Evolutionary conservation across 2,113 vertebrate species (phyloP).

Genomic region (Pica pica): DNA sequence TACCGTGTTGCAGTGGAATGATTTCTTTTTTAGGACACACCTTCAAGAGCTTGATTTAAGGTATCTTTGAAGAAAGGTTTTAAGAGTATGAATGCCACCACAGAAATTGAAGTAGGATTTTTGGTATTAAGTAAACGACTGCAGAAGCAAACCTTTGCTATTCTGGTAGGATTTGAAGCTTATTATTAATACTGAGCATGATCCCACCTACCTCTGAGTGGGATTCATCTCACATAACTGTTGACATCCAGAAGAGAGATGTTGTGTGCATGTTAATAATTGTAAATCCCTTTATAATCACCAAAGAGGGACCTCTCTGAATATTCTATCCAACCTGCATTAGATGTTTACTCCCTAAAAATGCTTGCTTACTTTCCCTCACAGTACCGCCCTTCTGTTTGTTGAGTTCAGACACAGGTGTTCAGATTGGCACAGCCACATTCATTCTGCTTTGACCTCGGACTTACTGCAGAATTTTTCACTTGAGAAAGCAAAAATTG

Average conservation of each 20-base stretch:
- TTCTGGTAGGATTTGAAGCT: neutral
- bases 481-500: neutral
- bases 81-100: neutral
- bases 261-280: neutral
- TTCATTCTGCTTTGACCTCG: neutral
- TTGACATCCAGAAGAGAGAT: neutral
- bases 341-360: neutral
- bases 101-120: neutral
- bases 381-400: neutral
- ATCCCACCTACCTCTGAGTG: constrained; percentile 26
- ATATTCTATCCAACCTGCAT: neutral
- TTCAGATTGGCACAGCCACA: neutral
- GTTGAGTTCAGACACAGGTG: neutral
- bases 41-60: neutral
- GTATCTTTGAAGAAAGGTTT: neutral
- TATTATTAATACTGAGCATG: constrained; percentile 16
- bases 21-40: neutral
- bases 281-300: neutral
- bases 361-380: neutral
- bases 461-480: neutral
- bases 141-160: neutral
- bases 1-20: neutral
- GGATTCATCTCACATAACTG: neutral
- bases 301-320: neutral
- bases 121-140: neutral